Conservation (phyloP, 1,140 invertebrate species). For the Anastatus disparis region DNA sequence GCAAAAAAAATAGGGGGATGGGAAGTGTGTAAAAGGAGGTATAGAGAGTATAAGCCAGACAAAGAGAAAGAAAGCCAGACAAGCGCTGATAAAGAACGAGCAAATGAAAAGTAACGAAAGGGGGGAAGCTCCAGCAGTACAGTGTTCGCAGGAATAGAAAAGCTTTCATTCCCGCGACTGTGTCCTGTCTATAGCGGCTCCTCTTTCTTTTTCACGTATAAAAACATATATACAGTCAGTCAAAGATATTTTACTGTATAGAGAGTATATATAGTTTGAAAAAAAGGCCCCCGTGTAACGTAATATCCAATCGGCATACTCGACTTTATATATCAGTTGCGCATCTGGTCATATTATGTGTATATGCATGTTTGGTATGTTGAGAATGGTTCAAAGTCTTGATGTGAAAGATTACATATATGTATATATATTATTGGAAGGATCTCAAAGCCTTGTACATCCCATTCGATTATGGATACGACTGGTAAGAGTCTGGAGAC, state of each 20-base stretch:
- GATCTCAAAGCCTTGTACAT: slow-evolving; percentile 10
- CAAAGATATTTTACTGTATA: neutral
- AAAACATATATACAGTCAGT: neutral
- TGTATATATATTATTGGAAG: neutral
- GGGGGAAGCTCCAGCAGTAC: neutral
- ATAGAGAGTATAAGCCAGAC: slow-evolving; percentile 43
- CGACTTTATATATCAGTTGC: neutral
- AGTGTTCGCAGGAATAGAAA: neutral
- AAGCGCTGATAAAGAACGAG: slow-evolving; percentile 15
- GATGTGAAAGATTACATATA: neutral
- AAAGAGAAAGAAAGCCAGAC: slow-evolving; percentile 47
- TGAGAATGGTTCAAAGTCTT: neutral
- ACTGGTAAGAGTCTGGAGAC: neutral
- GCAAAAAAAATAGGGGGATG: slow-evolving; percentile 1
- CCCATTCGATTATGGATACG: slow-evolving; percentile 31
- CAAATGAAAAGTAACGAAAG: slow-evolving; percentile 9
- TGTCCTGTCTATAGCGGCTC: neutral
- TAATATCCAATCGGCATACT: slow-evolving; percentile 16
- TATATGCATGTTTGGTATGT: neutral
- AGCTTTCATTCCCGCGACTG: neutral
- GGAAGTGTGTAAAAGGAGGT: slow-evolving; percentile 48
- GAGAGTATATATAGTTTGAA: too few relatives aligned
- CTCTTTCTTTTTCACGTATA: slow-evolving; percentile 21
- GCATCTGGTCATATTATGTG: neutral
- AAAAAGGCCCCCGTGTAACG: slow-evolving; percentile 7